Evolutionary conservation across 2,888 invertebrate species (phyloP).

Genomic region (Invenusta paracnida): DNA sequence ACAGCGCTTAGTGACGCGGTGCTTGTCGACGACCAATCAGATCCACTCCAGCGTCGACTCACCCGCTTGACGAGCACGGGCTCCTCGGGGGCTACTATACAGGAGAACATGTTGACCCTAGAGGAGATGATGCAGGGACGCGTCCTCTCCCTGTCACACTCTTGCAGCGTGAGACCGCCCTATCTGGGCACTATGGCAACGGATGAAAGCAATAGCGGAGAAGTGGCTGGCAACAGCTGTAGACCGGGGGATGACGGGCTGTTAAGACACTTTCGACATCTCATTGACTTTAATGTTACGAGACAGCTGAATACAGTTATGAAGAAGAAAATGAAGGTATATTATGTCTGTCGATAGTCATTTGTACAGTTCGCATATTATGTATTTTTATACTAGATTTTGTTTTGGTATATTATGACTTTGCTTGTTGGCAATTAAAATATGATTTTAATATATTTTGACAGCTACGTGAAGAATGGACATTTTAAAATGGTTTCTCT

Average conservation of each 20-base stretch:
- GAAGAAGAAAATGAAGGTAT: neutral
- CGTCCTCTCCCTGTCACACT: neutral
- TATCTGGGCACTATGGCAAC: neutral
- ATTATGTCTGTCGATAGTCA: too few species aligned
- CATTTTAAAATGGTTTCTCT: too few species aligned
- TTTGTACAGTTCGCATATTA: too few species aligned
- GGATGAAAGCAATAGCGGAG: too few species aligned
- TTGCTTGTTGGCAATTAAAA: too few species aligned
- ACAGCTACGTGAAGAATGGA: too few species aligned
- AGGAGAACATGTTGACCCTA: neutral
- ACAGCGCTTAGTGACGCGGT: conserved; percentile 70
- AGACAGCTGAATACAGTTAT: neutral
- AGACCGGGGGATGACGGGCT: neutral
- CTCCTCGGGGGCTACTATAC: neutral
- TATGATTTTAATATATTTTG: too few species aligned
- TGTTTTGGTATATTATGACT: too few species aligned
- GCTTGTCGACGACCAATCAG: neutral
- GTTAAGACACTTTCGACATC: neutral
- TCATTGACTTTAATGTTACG: neutral
- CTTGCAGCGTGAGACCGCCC: neutral
- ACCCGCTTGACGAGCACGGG: too few species aligned
- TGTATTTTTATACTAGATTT: too few species aligned
- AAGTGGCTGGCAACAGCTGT: neutral
- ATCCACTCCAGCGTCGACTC: neutral
- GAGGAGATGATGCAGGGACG: neutral